Conservation (phyloP, 2,888 invertebrate species). For the Sesia apiformis region DNA sequence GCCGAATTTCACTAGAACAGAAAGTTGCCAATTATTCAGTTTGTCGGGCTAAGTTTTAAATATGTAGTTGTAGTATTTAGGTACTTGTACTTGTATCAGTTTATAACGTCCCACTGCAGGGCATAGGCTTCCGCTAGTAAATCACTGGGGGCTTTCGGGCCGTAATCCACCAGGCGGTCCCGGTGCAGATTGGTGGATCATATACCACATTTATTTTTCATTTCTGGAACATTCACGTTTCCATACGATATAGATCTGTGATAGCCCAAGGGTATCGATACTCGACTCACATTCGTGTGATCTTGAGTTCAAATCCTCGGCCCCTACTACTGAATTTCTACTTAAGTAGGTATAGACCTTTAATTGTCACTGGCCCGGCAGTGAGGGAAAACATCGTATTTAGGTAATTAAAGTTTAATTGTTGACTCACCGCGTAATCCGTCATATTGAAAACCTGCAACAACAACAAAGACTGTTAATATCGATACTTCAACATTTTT, state of each 20-base stretch:
- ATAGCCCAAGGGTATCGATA: no score
- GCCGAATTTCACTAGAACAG: constrained; percentile 51
- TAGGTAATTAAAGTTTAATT: not conserved
- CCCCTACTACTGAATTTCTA: not conserved
- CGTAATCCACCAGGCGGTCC: no score
- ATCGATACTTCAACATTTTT: not conserved
- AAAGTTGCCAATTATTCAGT: not conserved
- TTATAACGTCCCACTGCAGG: no score
- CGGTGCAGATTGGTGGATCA: no score
- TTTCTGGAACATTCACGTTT: no score
- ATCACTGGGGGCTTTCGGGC: no score
- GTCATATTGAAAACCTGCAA: constrained; percentile 18
- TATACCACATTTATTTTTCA: no score
- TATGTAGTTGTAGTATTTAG: not conserved
- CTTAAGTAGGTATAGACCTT: no score
- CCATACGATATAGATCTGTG: no score
- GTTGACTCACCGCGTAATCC: constrained; percentile 15
- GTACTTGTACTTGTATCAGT: no score
- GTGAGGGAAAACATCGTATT: not conserved
- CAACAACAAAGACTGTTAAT: not conserved
- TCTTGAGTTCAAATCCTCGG: not conserved
- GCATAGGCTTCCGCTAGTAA: no score
- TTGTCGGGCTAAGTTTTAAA: not conserved
- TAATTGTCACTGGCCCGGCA: no score
- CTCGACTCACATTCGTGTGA: not conserved